Conservation (phyloP, 2,888 invertebrate genomes). For the Tipula confusa region DNA sequence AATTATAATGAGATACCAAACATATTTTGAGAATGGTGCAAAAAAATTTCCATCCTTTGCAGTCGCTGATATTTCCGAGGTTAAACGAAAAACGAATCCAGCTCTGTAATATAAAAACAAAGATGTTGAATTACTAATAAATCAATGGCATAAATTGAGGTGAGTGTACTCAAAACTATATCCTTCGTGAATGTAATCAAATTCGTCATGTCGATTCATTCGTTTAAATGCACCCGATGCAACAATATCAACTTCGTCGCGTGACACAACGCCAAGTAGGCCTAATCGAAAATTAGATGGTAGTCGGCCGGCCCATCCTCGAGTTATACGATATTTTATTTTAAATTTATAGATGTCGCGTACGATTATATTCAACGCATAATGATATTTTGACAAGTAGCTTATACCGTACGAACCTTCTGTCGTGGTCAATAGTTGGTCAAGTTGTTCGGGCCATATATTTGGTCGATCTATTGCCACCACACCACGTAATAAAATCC, state of each 20-base stretch:
- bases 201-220: conserved; percentile 44
- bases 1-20: conserved; percentile 40
- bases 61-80: conserved; percentile 41
- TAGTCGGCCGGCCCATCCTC: conserved; percentile 47
- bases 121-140: not conserved
- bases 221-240: conserved; percentile 45
- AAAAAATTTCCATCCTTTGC: conserved; percentile 43
- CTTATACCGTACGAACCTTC: conserved; percentile 42
- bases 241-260: conserved; percentile 47
- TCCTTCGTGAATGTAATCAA: conserved; percentile 46
- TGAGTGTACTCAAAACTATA: conserved; percentile 44
- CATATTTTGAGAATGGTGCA: conserved; percentile 43
- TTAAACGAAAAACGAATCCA: conserved; percentile 45
- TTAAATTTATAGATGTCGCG: conserved; percentile 44
- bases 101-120: conserved; percentile 33
- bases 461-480: conserved; percentile 45
- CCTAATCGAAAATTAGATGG: conserved; percentile 43
- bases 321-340: conserved; percentile 43
- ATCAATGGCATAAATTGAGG: not conserved
- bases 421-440: conserved; percentile 38
- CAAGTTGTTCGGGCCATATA: conserved; percentile 41
- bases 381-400: conserved; percentile 45
- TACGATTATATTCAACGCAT: conserved; percentile 40
- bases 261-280: conserved; percentile 42
- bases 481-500: conserved; percentile 42